Conservation (phyloP, 2,797 vertebrate species). For the Sebastes miniatus region DNA sequence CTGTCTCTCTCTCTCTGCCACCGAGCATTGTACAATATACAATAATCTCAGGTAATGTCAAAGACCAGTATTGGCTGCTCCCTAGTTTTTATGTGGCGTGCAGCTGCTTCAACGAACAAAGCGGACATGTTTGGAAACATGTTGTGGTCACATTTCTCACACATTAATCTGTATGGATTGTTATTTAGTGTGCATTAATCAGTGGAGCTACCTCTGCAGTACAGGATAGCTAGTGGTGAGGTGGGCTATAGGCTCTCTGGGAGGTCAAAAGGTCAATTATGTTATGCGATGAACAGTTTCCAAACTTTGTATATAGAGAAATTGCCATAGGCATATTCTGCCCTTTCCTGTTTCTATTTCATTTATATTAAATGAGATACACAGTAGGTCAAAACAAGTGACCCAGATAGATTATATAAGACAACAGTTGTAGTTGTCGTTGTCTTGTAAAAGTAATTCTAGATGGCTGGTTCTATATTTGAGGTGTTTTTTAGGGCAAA, state of each 20-base stretch:
- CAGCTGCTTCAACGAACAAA: neutral
- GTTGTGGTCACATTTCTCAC: neutral
- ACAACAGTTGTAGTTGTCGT: neutral
- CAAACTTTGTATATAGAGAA: neutral
- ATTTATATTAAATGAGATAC: neutral
- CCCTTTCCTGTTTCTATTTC: neutral
- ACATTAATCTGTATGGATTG: neutral
- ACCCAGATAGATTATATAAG: neutral
- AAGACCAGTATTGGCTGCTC: slow-evolving; percentile 22
- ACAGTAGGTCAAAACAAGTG: neutral
- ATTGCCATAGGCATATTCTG: neutral
- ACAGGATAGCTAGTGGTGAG: slow-evolving; percentile 16
- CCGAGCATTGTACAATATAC: slow-evolving; percentile 43
- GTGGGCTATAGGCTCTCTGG: neutral
- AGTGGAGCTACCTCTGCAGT: slow-evolving; percentile 65
- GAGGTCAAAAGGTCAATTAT: slow-evolving; percentile 28
- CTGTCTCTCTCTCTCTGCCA: slow-evolving; percentile 22
- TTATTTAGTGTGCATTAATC: slow-evolving; percentile 52
- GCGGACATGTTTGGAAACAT: neutral
- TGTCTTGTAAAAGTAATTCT: neutral
- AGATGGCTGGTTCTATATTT: neutral
- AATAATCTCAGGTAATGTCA: slow-evolving; percentile 60
- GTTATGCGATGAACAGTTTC: slow-evolving; percentile 4
- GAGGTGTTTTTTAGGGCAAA: neutral
- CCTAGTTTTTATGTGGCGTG: slow-evolving; percentile 23